Evolutionary conservation across 92 coral and sea anemone genomes (phyloP).

Genomic region (Epizoanthus rinbou): DNA sequence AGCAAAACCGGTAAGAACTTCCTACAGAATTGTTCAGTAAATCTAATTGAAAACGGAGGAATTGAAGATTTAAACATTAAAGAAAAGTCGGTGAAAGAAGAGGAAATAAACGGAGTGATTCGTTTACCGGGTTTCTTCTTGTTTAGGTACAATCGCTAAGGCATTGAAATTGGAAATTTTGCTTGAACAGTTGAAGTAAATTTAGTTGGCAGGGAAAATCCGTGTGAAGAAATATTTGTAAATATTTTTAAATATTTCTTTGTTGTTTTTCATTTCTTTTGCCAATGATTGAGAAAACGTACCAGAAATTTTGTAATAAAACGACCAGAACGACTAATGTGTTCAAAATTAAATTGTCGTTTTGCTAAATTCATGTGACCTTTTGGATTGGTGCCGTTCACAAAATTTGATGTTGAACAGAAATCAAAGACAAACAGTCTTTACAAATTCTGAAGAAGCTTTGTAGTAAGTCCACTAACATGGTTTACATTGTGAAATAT

Average conservation of each 20-base stretch:
- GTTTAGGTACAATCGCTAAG: conserved; percentile 49
- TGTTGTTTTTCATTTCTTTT: too few species aligned
- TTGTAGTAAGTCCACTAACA: conserved; percentile 3
- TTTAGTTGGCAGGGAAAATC: too few species aligned
- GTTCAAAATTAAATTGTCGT: conserved; percentile 1
- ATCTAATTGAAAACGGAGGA: conserved; percentile 55
- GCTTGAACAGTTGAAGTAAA: background rate
- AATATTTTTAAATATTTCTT: too few species aligned
- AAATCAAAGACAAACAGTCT: conserved; percentile 9
- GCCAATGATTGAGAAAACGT: too few species aligned
- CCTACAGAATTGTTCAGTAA: conserved; percentile 58
- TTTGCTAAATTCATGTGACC: background rate
- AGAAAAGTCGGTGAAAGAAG: conserved; percentile 41
- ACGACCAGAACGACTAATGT: too few species aligned
- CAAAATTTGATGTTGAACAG: conserved; percentile 6
- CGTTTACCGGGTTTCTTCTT: conserved; percentile 51
- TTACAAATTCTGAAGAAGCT: background rate
- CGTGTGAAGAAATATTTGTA: too few species aligned
- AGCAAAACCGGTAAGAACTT: conserved; percentile 49
- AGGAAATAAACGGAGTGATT: conserved; percentile 35
- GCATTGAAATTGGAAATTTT: conserved; percentile 21
- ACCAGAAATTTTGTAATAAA: too few species aligned
- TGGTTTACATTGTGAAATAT: conserved; percentile 21
- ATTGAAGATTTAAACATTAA: conserved; percentile 42
- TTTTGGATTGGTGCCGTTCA: too few species aligned